Conservation (phyloP, 2,888 invertebrate species). For the Erebia epiphron region DNA sequence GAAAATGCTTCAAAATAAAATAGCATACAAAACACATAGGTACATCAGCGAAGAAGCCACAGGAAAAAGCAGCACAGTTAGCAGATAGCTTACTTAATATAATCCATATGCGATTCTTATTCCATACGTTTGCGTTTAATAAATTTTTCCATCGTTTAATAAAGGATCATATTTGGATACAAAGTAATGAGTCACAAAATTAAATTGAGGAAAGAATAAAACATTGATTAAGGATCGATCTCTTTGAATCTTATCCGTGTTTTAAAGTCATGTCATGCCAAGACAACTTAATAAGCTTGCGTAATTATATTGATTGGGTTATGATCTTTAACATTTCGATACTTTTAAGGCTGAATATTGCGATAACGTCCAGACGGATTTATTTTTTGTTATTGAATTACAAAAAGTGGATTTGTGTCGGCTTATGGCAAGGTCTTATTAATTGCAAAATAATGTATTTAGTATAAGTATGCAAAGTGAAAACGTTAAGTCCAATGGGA, state of each 20-base stretch:
- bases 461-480: slow-evolving; percentile 9
- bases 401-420: slow-evolving; percentile 13
- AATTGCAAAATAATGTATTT: slow-evolving; percentile 15
- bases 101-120: not conserved
- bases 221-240: slow-evolving; percentile 32
- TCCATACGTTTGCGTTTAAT: not conserved
- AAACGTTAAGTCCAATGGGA: not conserved
- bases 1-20: no score
- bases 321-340: slow-evolving; percentile 37
- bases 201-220: slow-evolving; percentile 26
- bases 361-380: slow-evolving; percentile 22
- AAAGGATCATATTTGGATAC: not conserved
- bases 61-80: no score
- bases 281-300: slow-evolving; percentile 43
- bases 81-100: not conserved
- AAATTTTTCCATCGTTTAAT: no score
- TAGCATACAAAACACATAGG: no score
- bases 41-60: no score
- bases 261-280: slow-evolving; percentile 32
- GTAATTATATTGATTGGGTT: slow-evolving; percentile 39
- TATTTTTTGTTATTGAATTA: slow-evolving; percentile 22
- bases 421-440: slow-evolving; percentile 9
- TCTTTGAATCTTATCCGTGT: slow-evolving; percentile 32
- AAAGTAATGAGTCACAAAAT: not conserved
- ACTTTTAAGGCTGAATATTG: slow-evolving; percentile 28